Conservation (phyloP, 92 coral and sea anemone genomes). For the Hydrozoanthus gracilis region DNA sequence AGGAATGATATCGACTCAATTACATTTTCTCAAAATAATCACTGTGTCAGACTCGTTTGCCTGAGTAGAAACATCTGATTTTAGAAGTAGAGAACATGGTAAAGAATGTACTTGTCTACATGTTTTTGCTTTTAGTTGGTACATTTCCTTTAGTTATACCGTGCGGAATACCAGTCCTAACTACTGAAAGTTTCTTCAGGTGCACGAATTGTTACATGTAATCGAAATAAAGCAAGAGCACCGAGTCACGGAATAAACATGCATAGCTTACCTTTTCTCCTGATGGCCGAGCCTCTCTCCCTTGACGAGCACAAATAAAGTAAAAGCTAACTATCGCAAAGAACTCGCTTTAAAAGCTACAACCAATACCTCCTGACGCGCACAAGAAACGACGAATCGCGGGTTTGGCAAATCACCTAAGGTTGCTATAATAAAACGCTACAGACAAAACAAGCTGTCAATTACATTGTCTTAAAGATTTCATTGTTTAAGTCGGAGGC, state of each 20-base stretch:
- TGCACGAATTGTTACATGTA: conserved; percentile 23
- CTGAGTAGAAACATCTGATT: neutral
- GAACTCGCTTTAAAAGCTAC: conserved; percentile 2
- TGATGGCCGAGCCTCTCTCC: neutral
- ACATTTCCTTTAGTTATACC: neutral
- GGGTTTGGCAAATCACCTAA: conserved; percentile 52
- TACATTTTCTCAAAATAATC: neutral
- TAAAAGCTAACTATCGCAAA: neutral
- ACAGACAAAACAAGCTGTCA: conserved; percentile 71
- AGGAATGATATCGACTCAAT: neutral
- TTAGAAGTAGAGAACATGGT: neutral
- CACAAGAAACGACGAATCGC: conserved; percentile 3
- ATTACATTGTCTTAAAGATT: conserved; percentile 74
- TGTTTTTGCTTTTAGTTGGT: neutral
- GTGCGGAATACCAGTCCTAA: neutral
- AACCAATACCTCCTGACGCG: conserved; percentile 41
- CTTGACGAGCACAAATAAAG: neutral
- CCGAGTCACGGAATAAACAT: neutral
- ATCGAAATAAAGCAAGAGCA: neutral
- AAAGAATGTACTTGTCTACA: neutral
- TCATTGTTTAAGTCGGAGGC: conserved; percentile 57
- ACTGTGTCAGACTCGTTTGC: neutral
- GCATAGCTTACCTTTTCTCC: conserved; percentile 22
- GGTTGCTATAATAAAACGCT: conserved; percentile 72
- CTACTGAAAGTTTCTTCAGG: neutral